Evolutionary conservation across 2,113 vertebrate species (phyloP).

Genomic region (Castor canadensis): DNA sequence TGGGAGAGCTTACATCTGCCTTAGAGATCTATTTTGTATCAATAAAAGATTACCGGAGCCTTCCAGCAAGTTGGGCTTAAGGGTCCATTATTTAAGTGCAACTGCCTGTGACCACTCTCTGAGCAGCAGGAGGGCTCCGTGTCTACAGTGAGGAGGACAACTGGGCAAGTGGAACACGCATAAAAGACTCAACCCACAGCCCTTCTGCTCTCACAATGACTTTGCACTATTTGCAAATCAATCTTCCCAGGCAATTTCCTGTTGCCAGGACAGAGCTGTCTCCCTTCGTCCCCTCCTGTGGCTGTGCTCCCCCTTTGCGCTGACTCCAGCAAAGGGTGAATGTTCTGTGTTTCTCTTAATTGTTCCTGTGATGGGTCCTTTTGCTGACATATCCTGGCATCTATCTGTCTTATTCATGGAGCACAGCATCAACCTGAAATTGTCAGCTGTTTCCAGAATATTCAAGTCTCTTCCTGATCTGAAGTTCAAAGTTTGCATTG

Average conservation of each 20-base stretch:
- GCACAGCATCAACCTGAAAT: not conserved
- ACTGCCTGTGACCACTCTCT: not conserved
- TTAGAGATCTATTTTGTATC: not conserved
- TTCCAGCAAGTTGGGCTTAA: not conserved
- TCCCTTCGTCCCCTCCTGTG: not conserved
- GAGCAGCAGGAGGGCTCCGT: not conserved
- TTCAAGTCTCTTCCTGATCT: not conserved
- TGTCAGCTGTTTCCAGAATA: slow-evolving; percentile 36
- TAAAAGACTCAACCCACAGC: not conserved
- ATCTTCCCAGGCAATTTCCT: slow-evolving; percentile 62
- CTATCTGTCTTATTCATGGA: not conserved
- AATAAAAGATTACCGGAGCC: not conserved
- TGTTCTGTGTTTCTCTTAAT: not conserved
- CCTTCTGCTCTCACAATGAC: not conserved
- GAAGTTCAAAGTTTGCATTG: not conserved
- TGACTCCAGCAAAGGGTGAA: not conserved
- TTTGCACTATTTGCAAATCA: slow-evolving; percentile 1
- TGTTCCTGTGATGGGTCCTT: not conserved
- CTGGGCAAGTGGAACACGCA: not conserved
- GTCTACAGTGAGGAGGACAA: not conserved
- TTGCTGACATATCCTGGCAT: slow-evolving; percentile 39
- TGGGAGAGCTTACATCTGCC: not conserved
- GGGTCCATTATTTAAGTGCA: not conserved
- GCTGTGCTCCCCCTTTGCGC: not conserved
- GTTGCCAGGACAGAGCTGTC: not conserved